Base-by-base conservation (phyloP, 2,888 invertebrate species). In the Eupithecia dodoneata region DNA sequence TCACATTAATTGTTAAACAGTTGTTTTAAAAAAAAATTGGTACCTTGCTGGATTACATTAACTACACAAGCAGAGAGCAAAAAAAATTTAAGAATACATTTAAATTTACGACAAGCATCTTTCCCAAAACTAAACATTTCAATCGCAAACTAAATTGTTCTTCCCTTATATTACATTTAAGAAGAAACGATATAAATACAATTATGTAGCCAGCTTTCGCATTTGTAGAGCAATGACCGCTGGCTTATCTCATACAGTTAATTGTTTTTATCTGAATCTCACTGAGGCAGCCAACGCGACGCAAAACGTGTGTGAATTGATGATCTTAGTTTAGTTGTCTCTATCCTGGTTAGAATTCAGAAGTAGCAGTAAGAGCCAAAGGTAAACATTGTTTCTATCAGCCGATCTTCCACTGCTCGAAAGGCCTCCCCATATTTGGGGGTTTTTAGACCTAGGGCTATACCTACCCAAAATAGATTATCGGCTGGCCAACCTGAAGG, bases 221-320 rank as follows among this genome's bases (percentile, higher is more conserved):
- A 55, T 76, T 67, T 66, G 52, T 45, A n/a, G 76, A 55, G 76
- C 76, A 76, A 79, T 74, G 79, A 74, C 74, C 79, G 72, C 74
- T 49, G 69, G 65, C 69, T 63, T 71, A 72, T 76, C 76, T 74
- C 74, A 72, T 66, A 74, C 76, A 72, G 72, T 74, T 76, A 79
- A 79, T 79, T 81, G 78, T 78, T 80, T 76, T 79, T 66, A 79
- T 75, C 76, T 76, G 59, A 76, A 79, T 76, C 76, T 10, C 45
- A 70, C 70, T 45, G 63, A 76, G 74, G 65, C 76, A 74, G 72
- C 74, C 76, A 72, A 76, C 76, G 78, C 76, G 69, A 74, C 7
- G 75, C 67, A 41, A 55, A 15, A 63, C 44, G 75, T 66, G 41
- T 66, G 66, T 41, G 42, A 42, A 66, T 66, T 66, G 42, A 63